These are phyloP conservation scores for Neotoxoptera formosana DNA, from an alignment of 1,140 invertebrate species.

Conservation along the genomic window DNA sequence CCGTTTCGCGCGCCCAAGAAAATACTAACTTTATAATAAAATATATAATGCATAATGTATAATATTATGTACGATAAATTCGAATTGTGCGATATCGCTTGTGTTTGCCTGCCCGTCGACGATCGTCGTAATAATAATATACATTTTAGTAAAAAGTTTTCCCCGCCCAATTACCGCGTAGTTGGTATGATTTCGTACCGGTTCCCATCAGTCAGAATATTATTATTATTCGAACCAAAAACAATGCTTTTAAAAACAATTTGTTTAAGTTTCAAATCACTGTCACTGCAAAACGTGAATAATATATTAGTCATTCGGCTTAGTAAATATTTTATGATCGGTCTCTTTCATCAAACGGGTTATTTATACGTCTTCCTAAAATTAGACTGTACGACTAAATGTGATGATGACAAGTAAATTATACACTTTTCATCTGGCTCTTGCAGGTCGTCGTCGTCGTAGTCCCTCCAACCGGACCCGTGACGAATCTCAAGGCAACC, in stretches of 20 bases:
- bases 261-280: too few relatives aligned
- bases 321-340: too few relatives aligned
- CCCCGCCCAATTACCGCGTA: too few relatives aligned
- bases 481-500: slow-evolving; percentile 41
- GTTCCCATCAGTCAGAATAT: too few relatives aligned
- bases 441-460: not conserved
- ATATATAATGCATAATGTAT: too few relatives aligned
- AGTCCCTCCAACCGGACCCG: not conserved
- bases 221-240: not conserved
- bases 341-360: not conserved
- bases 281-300: too few relatives aligned
- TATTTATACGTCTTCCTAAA: not conserved
- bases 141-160: not conserved
- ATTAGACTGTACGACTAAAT: not conserved
- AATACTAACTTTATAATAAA: not conserved
- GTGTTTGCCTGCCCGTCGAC: not conserved
- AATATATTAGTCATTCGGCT: too few relatives aligned
- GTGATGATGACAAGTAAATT: slow-evolving; percentile 13
- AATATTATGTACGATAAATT: not conserved
- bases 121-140: not conserved
- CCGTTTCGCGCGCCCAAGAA: not conserved
- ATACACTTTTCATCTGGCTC: not conserved
- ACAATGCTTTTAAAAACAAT: too few relatives aligned
- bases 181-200: not conserved
- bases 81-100: too few relatives aligned